A percentile compares a stretch with the other conserved stretches of the same genome.
Evolutionary conservation across 2,797 vertebrate genomes (phyloP).

Genomic region (Saxicola maurus): DNA sequence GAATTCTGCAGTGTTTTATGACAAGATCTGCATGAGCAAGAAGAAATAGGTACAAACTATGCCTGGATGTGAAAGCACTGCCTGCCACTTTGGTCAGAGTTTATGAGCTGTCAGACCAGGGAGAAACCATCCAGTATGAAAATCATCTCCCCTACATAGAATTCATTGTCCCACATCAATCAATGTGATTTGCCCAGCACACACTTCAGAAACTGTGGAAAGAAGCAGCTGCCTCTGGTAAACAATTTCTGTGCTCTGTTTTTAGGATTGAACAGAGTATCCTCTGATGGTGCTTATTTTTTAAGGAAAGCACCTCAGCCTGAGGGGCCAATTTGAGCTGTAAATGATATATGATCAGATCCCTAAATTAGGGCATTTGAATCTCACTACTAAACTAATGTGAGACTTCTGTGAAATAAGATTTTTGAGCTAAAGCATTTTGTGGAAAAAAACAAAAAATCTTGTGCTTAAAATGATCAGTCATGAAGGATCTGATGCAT

Average conservation of each 20-base stretch:
- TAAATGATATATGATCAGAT: neutral
- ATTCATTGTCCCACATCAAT: neutral
- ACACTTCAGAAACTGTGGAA: neutral
- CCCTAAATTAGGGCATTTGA: neutral
- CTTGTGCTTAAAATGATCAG: neutral
- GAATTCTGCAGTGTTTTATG: neutral
- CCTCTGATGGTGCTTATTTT: neutral
- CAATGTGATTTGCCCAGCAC: neutral
- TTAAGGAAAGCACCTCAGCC: neutral
- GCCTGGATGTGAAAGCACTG: neutral
- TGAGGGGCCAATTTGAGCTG: neutral
- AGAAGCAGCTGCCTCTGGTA: neutral
- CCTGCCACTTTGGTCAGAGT: neutral
- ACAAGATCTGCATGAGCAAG: neutral
- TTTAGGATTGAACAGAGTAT: neutral
- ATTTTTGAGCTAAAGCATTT: neutral
- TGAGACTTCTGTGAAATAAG: neutral
- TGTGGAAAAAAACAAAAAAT: neutral
- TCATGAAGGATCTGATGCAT: neutral
- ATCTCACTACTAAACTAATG: neutral
- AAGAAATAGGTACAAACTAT: neutral
- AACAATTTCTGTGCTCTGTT: neutral
- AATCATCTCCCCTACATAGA: neutral
- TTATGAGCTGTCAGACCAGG: neutral
- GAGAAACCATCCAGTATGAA: neutral